Evolutionary conservation across 2,113 vertebrate species (phyloP).

Genomic region (Oplegnathus fasciatus): DNA sequence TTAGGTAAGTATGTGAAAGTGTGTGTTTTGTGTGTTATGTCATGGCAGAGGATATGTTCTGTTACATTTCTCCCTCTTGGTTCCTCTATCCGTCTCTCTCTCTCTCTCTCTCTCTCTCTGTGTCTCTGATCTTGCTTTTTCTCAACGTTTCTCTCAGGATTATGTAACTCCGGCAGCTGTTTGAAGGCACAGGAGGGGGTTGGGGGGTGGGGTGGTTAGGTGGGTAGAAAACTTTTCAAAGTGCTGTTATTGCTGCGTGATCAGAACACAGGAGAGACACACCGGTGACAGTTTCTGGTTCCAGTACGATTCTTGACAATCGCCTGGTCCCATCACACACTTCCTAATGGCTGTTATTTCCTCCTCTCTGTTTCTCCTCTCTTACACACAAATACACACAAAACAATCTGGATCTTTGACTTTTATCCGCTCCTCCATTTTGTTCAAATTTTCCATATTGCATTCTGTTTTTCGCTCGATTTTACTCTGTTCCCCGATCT

Average conservation of each 20-base stretch:
- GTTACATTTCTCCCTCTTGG: constrained; percentile 32
- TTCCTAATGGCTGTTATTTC: constrained; percentile 38
- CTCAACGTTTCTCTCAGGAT: constrained; percentile 45
- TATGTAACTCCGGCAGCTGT: constrained; percentile 79
- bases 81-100: constrained; percentile 37
- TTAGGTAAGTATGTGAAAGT: constrained; percentile 5
- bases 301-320: constrained; percentile 42
- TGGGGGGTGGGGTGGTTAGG: background rate
- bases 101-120: background rate
- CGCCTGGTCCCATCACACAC: constrained; percentile 46
- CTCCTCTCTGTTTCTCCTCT: constrained; percentile 9
- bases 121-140: constrained; percentile 44
- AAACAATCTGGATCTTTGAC: constrained; percentile 14
- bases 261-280: constrained; percentile 51
- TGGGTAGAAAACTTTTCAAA: constrained; percentile 74
- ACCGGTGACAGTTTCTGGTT: constrained; percentile 54
- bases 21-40: constrained; percentile 34
- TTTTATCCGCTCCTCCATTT: constrained; percentile 23
- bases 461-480: constrained; percentile 16
- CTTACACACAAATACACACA: background rate
- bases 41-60: constrained; percentile 30
- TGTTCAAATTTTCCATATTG: constrained; percentile 30
- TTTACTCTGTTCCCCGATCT: constrained; percentile 10
- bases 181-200: constrained; percentile 58
- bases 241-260: constrained; percentile 57